A percentile compares a stretch with the other conserved stretches of the same genome.
phyloP scores from a whole-genome alignment of 1,140 invertebrate genomes.

The Drosophila tropicalis region DNA sequence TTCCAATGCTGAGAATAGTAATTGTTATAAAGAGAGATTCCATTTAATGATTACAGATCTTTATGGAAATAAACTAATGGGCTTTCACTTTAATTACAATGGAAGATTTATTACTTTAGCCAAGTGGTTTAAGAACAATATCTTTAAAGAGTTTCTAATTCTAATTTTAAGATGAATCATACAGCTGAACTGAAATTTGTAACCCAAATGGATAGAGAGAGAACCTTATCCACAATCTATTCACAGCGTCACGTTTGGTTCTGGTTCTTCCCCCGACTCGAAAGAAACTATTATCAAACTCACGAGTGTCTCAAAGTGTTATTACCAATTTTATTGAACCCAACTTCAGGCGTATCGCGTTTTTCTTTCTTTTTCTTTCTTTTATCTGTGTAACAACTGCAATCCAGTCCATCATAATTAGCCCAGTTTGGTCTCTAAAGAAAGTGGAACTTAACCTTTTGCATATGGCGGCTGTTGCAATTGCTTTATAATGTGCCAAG shows the following conservation, averaged over 20 bases:
- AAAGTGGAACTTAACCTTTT: constrained; percentile 73
- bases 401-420: constrained; percentile 65
- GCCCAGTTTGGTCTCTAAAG: constrained; percentile 54
- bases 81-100: not conserved
- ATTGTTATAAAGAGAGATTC: constrained; percentile 27
- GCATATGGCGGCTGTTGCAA: constrained; percentile 55
- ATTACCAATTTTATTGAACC: constrained; percentile 30
- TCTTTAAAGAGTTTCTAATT: no score
- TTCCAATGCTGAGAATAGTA: constrained; percentile 32
- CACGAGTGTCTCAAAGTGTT: constrained; percentile 20
- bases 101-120: not conserved
- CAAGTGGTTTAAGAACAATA: not conserved
- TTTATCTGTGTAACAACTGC: constrained; percentile 15
- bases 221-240: constrained; percentile 1
- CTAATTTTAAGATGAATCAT: not conserved
- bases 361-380: no score
- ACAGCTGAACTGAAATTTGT: not conserved
- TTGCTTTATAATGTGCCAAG: constrained; percentile 74
- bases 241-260: not conserved
- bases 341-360: constrained; percentile 13
- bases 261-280: constrained; percentile 12
- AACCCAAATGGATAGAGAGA: not conserved
- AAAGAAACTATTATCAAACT: not conserved
- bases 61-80: constrained; percentile 10
- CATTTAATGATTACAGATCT: constrained; percentile 26